These are phyloP conservation scores for Athene cunicularia DNA, from an alignment of 2,113 vertebrate genomes.

Conservation along the genomic window DNA sequence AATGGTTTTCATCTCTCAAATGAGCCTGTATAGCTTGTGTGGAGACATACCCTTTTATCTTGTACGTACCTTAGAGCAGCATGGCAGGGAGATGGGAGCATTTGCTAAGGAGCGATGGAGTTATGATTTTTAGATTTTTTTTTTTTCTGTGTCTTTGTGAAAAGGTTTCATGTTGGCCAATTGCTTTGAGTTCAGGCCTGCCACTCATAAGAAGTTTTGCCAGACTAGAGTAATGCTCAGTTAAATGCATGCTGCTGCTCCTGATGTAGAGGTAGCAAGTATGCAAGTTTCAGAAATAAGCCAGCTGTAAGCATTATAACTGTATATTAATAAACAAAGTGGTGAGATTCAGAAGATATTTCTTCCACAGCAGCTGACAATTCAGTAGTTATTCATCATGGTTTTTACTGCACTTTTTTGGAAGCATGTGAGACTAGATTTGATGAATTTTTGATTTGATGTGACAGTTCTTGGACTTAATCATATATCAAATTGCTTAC, in stretches of 20 bases:
- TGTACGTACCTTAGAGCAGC: neutral
- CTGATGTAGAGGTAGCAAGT: neutral
- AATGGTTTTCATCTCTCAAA: neutral
- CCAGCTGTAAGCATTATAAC: neutral
- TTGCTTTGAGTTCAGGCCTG: neutral
- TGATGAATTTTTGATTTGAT: neutral
- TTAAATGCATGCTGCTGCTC: neutral
- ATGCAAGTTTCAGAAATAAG: neutral
- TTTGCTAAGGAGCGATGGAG: neutral
- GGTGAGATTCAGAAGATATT: neutral
- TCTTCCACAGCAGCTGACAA: neutral
- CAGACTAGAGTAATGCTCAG: neutral
- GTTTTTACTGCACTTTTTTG: neutral
- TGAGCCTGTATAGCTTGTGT: neutral
- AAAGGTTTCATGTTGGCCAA: neutral
- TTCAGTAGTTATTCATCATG: neutral
- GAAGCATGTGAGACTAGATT: neutral
- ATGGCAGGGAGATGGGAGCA: neutral
- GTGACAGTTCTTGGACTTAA: neutral
- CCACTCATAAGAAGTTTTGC: neutral
- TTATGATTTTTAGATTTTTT: rapidly evolving
- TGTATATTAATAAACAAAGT: neutral
- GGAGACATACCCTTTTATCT: neutral
- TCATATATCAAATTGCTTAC: neutral
- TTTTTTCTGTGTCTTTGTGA: neutral